These are phyloP conservation scores for Hydrocynus forskahlii DNA, from an alignment of 2,797 vertebrate species.

Conservation along the genomic window DNA sequence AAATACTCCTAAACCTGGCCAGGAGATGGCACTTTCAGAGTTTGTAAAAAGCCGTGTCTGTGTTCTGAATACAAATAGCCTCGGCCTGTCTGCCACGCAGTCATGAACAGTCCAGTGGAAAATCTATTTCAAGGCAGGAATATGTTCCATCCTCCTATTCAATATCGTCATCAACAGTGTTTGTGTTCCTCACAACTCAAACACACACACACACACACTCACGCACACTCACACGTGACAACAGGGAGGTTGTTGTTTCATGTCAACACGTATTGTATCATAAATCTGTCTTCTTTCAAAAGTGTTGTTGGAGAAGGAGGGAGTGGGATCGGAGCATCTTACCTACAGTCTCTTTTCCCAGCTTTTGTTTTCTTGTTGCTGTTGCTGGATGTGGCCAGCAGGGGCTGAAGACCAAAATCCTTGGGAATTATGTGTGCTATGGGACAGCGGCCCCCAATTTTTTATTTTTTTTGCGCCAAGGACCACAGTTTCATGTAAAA, in stretches of 20 bases:
- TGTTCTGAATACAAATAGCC: constrained; percentile 1
- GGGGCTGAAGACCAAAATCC: neutral
- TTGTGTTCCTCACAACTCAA: neutral
- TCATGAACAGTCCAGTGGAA: constrained; percentile 6
- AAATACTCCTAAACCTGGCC: constrained; percentile 10
- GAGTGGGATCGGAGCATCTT: too few species aligned
- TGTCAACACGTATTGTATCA: neutral
- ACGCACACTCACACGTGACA: neutral
- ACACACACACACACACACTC: neutral
- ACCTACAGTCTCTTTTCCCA: neutral
- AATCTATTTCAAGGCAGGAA: neutral
- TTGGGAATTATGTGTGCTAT: neutral
- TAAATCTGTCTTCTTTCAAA: neutral
- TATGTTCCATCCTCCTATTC: constrained; percentile 8
- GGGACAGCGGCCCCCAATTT: too few species aligned
- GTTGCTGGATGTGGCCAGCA: neutral
- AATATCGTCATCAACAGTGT: neutral
- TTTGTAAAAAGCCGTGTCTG: neutral
- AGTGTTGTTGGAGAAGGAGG: neutral
- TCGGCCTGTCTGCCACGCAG: constrained; percentile 8
- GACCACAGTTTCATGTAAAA: too few species aligned
- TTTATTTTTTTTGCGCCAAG: too few species aligned
- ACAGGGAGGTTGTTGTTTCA: neutral
- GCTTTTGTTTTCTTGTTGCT: neutral
- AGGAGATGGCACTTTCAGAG: constrained; percentile 25